Percentiles rank a stretch among this genome's conserved stretches.
Evolutionary conservation across 2,797 vertebrate genomes (phyloP).

Genomic region (Peromyscus attwateri): DNA sequence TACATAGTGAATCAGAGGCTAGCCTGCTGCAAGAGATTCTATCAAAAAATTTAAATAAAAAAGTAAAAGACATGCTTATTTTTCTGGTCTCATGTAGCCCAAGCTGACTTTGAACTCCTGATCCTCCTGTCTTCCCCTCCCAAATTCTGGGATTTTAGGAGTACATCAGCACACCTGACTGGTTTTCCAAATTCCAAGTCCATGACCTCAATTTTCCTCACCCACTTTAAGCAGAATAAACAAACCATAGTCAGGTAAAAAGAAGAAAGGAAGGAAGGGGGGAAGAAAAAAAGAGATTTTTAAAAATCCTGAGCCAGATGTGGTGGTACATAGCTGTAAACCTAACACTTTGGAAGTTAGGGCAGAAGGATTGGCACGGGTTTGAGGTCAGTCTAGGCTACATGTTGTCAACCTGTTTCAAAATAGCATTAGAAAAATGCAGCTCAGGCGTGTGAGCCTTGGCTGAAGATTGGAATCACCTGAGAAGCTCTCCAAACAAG

Average conservation of each 20-base stretch:
- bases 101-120: background rate
- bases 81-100: background rate
- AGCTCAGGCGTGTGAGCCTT: constrained; percentile 9
- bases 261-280: background rate
- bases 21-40: background rate
- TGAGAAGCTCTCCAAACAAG: background rate
- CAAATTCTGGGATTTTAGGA: background rate
- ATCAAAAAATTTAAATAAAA: background rate
- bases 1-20: background rate
- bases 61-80: background rate
- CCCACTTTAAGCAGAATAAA: constrained; percentile 48
- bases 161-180: background rate
- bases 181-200: background rate
- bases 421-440: background rate
- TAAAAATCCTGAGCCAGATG: background rate
- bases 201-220: constrained; percentile 6
- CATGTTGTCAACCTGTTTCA: no score
- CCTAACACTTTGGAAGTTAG: background rate
- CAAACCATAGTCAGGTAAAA: background rate
- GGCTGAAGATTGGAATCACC: constrained; percentile 11
- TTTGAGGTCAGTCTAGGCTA: background rate
- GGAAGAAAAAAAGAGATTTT: background rate
- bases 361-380: background rate
- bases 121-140: background rate
- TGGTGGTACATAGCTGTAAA: background rate